phyloP scores from a whole-genome alignment of 2,113 vertebrate genomes.

The Xiphophorus maculatus region DNA sequence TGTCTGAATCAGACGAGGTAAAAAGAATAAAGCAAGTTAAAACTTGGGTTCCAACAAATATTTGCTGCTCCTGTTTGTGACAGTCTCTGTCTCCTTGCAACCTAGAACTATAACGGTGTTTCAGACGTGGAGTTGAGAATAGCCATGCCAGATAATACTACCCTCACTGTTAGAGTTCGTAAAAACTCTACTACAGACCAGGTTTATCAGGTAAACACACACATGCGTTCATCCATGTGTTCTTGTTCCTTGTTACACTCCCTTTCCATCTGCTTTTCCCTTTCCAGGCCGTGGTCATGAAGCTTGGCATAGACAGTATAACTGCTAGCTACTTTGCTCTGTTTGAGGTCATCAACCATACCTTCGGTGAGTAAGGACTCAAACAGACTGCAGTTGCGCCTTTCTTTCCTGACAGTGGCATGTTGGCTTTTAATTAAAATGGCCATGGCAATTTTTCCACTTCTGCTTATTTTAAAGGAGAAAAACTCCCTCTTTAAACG shows the following conservation, averaged over 20 bases:
- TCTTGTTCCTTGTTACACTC: not conserved
- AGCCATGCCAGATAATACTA: constrained; percentile 88
- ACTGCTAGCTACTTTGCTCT: constrained; percentile 95
- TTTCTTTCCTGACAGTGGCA: not conserved
- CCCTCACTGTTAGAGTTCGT: constrained; percentile 89
- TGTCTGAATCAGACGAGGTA: constrained; percentile 97
- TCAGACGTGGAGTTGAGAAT: constrained; percentile 94
- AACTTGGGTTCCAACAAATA: not conserved
- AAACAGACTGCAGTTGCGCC: not conserved
- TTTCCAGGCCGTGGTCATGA: constrained; percentile 87
- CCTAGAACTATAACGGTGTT: constrained; percentile 92
- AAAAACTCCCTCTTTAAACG: not conserved
- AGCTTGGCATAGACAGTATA: constrained; percentile 91
- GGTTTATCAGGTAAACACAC: constrained; percentile 90
- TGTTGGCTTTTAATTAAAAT: not conserved
- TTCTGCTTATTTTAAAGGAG: not conserved
- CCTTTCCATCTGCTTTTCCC: constrained; percentile 5
- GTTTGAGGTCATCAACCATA: constrained; percentile 97
- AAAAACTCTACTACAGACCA: constrained; percentile 98
- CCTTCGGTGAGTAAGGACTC: constrained; percentile 85
- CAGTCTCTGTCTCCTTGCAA: constrained; percentile 6
- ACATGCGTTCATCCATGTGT: not conserved
- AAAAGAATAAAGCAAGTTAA: not conserved
- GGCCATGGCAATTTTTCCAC: not conserved
- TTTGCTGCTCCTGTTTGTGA: not conserved